Base-by-base conservation (phyloP, 2,888 invertebrate genomes). In the Stenchaetothrips biformis region DNA sequence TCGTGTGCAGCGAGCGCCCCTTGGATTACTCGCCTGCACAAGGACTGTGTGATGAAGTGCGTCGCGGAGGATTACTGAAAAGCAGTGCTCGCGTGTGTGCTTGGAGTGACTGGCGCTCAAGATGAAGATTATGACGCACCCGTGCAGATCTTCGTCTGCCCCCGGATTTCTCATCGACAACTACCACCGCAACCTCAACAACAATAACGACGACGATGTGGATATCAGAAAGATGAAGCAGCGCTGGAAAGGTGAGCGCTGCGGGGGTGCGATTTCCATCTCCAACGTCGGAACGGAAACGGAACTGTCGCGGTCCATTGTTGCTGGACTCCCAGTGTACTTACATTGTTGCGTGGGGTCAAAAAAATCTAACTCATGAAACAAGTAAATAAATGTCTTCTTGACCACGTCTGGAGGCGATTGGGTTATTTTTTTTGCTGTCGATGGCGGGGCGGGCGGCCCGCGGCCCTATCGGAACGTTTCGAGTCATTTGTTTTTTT, bases 161-260 rank as follows among this genome's bases (percentile, higher is more conserved):
- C 67, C 67, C 25, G 67, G 67, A n/a, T 74, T 74, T 21, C 67
- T 74, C 67, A 8, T 74, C 67, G 25, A 74, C 67, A 74, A 25
- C 25, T 74, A 74, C 67, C 67, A 74, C 67, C 67, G 25, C 21
- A 74, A 74, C 25, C 67, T 74, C 9, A 74, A 74, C 67, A 74
- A 74, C 67, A 74, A 74, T 25, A 74, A 74, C 67, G 25, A 74
- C 67, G 67, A 74, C 67, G 67, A 74, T 74, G 67, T 74, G 67
- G 67, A 74, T 74, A 74, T 74, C 25, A n/a, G 25, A n/a, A 74
- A 21, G 25, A 74, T 74, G 67, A 74, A 21, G 67, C n/a, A 74
- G 25, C 67, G 67, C 21, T 74, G 67, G 67, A 21, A 21, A 74
- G 67, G 67, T 74, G 67, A 74, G 67, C 67, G 16, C 53, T 53